These are phyloP conservation scores for Rutpela maculata DNA, from an alignment of 2,888 invertebrate genomes.

Conservation along the genomic window DNA sequence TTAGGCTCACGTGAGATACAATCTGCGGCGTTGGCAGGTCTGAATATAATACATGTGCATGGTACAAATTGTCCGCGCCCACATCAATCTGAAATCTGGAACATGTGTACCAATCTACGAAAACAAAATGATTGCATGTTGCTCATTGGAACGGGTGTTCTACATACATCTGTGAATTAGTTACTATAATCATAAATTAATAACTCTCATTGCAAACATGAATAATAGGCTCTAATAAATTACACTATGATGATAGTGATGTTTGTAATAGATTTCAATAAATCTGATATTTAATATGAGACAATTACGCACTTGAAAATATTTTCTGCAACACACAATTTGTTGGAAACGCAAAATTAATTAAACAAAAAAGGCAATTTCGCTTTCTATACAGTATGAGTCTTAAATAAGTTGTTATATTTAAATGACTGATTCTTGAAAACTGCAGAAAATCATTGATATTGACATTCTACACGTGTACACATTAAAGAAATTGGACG, in stretches of 20 bases:
- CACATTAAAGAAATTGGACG: no score
- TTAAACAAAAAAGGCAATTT: no score
- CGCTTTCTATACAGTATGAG: no score
- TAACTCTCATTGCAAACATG: constrained; percentile 5
- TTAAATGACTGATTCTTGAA: no score
- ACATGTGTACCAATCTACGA: constrained; percentile 66
- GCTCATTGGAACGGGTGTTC: constrained; percentile 46
- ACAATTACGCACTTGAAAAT: no score
- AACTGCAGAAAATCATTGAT: no score
- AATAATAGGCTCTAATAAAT: constrained; percentile 2
- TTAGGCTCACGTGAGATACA: constrained; percentile 60
- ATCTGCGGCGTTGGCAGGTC: constrained; percentile 59
- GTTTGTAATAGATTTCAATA: not conserved
- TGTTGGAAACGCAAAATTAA: no score
- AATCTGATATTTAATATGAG: no score
- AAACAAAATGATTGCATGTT: constrained; percentile 59
- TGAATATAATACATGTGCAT: constrained; percentile 63
- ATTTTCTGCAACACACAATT: no score
- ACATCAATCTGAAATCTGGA: constrained; percentile 66
- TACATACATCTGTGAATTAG: constrained; percentile 46
- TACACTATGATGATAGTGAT: not conserved
- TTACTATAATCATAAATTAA: constrained; percentile 46
- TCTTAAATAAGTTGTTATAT: no score
- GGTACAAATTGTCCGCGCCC: constrained; percentile 64
- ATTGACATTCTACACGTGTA: no score